Conservation (phyloP, 2,113 vertebrate genomes). For the Salminus brasiliensis region DNA sequence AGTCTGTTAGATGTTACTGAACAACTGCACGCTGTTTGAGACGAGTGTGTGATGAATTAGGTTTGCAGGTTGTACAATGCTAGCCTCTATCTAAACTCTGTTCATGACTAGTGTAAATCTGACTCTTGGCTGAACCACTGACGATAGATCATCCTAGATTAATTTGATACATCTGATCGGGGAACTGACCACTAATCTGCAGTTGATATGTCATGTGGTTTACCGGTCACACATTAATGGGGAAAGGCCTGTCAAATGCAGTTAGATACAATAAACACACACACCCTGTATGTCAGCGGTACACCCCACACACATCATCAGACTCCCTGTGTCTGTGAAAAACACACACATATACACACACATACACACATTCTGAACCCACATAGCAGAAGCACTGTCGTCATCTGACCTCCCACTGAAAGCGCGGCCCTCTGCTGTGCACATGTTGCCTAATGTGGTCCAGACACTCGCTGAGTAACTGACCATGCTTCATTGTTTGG, state of each 20-base stretch:
- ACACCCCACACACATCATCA: background rate
- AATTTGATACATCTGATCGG: background rate
- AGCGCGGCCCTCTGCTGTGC: conserved; percentile 10
- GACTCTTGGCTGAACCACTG: background rate
- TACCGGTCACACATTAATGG: background rate
- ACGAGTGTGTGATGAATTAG: no score
- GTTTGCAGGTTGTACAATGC: background rate
- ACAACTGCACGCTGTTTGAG: no score
- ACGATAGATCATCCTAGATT: background rate
- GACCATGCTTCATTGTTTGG: background rate
- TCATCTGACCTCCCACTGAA: conserved; percentile 10
- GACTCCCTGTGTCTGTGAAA: background rate
- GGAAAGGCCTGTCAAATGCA: background rate
- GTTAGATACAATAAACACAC: background rate
- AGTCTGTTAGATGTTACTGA: no score
- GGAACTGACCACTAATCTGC: background rate
- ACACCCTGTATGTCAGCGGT: background rate
- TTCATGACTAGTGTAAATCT: background rate
- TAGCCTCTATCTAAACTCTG: no score
- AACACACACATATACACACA: conserved; percentile 9
- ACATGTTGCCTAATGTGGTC: conserved; percentile 34
- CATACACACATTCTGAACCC: conserved; percentile 7
- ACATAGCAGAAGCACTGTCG: conserved; percentile 34
- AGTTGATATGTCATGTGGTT: background rate
- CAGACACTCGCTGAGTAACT: conserved; percentile 9